A percentile compares a stretch with the other conserved stretches of the same genome.
Conservation (phyloP, 2,113 vertebrate species). For the Sakesphorus luctuosus region DNA sequence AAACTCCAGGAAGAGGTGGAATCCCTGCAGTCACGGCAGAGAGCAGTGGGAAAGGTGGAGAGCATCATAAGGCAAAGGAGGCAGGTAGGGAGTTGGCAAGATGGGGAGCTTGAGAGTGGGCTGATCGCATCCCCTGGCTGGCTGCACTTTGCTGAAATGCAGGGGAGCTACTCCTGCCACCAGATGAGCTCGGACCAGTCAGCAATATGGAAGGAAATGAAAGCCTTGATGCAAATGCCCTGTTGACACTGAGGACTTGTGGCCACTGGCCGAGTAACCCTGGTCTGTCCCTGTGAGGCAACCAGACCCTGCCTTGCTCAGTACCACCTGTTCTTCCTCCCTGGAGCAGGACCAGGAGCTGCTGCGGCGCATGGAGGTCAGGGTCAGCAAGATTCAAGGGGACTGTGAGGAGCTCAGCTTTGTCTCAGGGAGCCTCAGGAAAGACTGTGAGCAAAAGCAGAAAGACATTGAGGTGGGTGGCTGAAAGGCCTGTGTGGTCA, state of each 20-base stretch:
- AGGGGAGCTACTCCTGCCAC: not conserved
- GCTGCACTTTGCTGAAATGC: not conserved
- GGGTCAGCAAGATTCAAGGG: constrained; percentile 70
- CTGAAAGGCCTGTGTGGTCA: fast-evolving
- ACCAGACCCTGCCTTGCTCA: fast-evolving
- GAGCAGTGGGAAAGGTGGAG: not conserved
- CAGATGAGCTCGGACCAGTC: too few relatives aligned
- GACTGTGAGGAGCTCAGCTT: constrained; percentile 78
- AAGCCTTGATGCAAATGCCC: not conserved
- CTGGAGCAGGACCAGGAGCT: constrained; percentile 66
- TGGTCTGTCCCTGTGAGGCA: too few relatives aligned
- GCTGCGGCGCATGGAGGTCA: constrained; percentile 63
- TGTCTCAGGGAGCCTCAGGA: constrained; percentile 62
- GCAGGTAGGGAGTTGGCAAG: not conserved
- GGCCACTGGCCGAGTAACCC: not conserved
- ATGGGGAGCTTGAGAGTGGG: not conserved
- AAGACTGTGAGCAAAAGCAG: constrained; percentile 76
- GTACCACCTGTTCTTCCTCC: not conserved
- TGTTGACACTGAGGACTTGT: not conserved
- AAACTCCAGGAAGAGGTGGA: not conserved
- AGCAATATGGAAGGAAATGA: not conserved
- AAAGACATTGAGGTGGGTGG: constrained; percentile 79
- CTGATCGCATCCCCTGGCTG: fast-evolving
- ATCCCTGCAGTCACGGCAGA: not conserved
- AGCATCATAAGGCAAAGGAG: not conserved